Conservation (phyloP, 2,113 vertebrate genomes). For the Xiphophorus couchianus region DNA sequence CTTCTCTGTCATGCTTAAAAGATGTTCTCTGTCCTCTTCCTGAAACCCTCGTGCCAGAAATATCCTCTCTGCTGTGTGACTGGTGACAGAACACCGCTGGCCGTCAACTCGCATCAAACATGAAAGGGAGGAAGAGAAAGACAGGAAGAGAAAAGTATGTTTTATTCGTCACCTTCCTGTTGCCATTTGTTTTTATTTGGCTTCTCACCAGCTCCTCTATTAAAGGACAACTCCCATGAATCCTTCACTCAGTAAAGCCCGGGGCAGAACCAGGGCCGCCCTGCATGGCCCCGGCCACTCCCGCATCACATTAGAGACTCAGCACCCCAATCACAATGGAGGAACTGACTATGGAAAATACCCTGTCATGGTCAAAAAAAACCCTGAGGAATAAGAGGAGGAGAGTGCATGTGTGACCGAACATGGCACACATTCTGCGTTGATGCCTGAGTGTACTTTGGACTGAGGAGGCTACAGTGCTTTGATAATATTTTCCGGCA, state of each 20-base stretch:
- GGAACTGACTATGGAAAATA: slow-evolving; percentile 35
- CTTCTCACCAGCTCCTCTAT: slow-evolving; percentile 39
- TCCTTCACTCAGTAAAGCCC: slow-evolving; percentile 52
- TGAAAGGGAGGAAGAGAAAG: slow-evolving; percentile 38
- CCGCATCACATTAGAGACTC: slow-evolving; percentile 57
- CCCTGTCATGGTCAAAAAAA: slow-evolving; percentile 15
- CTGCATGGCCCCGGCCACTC: slow-evolving; percentile 15
- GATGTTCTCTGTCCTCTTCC: slow-evolving; percentile 48
- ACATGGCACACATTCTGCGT: slow-evolving; percentile 16
- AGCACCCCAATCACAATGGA: slow-evolving; percentile 37
- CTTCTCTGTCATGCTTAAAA: slow-evolving; percentile 36
- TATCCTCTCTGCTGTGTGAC: slow-evolving; percentile 55
- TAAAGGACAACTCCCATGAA: slow-evolving; percentile 40
- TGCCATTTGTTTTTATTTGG: slow-evolving; percentile 48
- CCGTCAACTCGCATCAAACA: slow-evolving; percentile 62
- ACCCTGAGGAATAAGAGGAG: not conserved
- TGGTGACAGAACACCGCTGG: slow-evolving; percentile 61
- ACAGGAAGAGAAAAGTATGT: slow-evolving; percentile 31
- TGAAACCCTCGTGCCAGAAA: slow-evolving; percentile 60
- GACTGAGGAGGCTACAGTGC: slow-evolving; percentile 25
- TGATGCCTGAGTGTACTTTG: slow-evolving; percentile 28
- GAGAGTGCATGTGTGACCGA: slow-evolving; percentile 35
- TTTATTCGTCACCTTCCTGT: slow-evolving; percentile 44
- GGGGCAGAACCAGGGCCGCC: slow-evolving; percentile 15
- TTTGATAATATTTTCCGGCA: slow-evolving; percentile 59